Evolutionary conservation across 2,888 invertebrate genomes (phyloP), one percentile per base, ranked within the genome.

Genomic region (Lepas anatifera): DNA sequence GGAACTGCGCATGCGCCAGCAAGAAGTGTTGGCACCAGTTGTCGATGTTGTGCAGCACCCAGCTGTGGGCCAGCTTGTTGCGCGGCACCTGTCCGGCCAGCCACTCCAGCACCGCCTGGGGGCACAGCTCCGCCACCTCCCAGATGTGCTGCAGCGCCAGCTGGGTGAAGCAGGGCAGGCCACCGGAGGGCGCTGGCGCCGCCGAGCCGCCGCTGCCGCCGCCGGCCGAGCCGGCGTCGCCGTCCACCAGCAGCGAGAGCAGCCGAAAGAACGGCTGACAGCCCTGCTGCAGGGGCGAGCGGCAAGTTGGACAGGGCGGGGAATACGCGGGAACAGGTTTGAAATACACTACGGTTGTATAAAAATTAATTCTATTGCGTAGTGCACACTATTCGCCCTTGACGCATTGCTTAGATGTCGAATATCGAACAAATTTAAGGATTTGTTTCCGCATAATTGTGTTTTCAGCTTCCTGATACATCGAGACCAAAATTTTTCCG

Each of bases 21-120:
- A 95, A 84, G 80, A 92, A 95, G 74, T 89, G 87, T 79, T 95
- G 95, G 70, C 95, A 85, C 95, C 95, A 95, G 35, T 87, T 89
- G 74, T 94, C 93, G 75, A 94, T 86, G n/a, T 90, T 90, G 75
- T 89, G 89, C n/a, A 95, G 82, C 22, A 94, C 92, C 91, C 93
- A 95, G 67, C 89, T 86, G 80, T 94, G 94, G 0, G 92, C 93
- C 68, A 92, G 85, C 78, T 94, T 90, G 81, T 94, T 95, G 72
- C 94, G 86, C 0, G 93, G 81, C 68, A 88, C 81, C 74, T 82
- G 80, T 41, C 77, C 75, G 18, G 80, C 77, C n/a, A 72, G 64
- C 67, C 71, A 71, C 35, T 71, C 71, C 58, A 71, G 64, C 27
- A 69, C 69, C 32, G 71, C 43, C 58, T 70, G 71, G 16, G 71